Percentiles rank a stretch among this genome's conserved stretches.
Conservation (phyloP, 2,888 invertebrate species). For the Cantharis rustica region DNA sequence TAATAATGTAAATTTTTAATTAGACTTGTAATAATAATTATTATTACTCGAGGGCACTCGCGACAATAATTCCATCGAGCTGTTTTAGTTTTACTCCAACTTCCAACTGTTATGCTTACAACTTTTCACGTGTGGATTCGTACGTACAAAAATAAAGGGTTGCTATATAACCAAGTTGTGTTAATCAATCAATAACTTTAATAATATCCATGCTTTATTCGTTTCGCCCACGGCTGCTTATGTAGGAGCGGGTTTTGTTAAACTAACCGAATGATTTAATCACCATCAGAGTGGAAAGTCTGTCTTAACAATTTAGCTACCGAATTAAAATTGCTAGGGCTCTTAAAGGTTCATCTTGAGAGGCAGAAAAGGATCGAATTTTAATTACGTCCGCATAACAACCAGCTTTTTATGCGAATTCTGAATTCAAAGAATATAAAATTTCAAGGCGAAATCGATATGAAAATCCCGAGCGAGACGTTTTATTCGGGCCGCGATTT, state of each 20-base stretch:
- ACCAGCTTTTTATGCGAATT: background rate
- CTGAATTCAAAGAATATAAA: background rate
- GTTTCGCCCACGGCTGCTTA: slow-evolving; percentile 48
- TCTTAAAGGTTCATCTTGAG: slow-evolving; percentile 13
- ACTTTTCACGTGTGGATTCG: slow-evolving; percentile 12
- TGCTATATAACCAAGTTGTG: slow-evolving; percentile 41
- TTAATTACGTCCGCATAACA: slow-evolving; percentile 16
- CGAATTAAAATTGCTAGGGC: slow-evolving; percentile 50
- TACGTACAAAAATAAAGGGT: slow-evolving; percentile 26
- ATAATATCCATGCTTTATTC: slow-evolving; percentile 45
- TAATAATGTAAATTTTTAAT: no score
- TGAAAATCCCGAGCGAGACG: background rate
- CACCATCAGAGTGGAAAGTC: slow-evolving; percentile 55
- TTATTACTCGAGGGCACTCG: background rate
- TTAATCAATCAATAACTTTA: slow-evolving; percentile 58
- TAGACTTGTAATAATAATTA: no score
- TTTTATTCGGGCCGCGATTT: background rate
- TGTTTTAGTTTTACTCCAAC: background rate
- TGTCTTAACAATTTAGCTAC: slow-evolving; percentile 57
- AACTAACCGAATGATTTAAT: slow-evolving; percentile 59
- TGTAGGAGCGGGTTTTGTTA: slow-evolving; percentile 51
- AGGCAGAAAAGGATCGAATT: slow-evolving; percentile 19
- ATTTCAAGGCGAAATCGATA: slow-evolving; percentile 1
- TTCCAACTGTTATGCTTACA: background rate
- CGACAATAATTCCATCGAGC: background rate